Evolutionary conservation across 2,888 invertebrate genomes (phyloP).

Genomic region (Drosophila neotestacea): DNA sequence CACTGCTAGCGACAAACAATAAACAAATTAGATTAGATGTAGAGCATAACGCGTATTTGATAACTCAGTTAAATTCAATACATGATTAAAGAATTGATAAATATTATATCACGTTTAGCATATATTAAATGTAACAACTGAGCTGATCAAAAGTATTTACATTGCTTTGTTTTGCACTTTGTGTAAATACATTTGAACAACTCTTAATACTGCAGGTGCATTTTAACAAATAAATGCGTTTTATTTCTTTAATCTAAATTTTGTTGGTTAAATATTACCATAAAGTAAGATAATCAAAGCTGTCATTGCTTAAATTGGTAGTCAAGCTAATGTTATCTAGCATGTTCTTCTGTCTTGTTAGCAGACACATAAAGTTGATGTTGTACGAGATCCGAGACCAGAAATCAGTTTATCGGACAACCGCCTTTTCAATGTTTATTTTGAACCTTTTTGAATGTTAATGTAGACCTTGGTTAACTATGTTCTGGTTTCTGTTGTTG

Average conservation of each 20-base stretch:
- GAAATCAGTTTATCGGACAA: conserved; percentile 23
- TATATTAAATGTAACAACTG: no score
- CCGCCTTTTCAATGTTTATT: conserved; percentile 55
- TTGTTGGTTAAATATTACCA: conserved; percentile 2
- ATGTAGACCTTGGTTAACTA: conserved; percentile 34
- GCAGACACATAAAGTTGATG: conserved; percentile 57
- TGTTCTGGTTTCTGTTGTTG: conserved; percentile 8
- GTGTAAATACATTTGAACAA: no score
- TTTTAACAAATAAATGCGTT: conserved; percentile 1
- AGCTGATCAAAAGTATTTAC: no score
- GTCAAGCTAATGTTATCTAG: conserved; percentile 53
- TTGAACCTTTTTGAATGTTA: conserved; percentile 65
- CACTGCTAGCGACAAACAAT: background rate
- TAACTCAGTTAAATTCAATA: no score
- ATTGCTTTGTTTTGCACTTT: no score
- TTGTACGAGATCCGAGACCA: conserved; percentile 25
- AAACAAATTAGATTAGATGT: background rate
- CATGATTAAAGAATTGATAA: no score
- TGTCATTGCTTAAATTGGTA: conserved; percentile 40
- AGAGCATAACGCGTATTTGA: no score
- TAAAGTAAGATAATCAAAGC: conserved; percentile 1
- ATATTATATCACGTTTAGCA: no score
- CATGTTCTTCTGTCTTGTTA: conserved; percentile 57
- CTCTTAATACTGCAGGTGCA: background rate
- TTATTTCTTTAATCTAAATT: conserved; percentile 6